Evolutionary conservation across 2,797 vertebrate species (phyloP).

Genomic region (Sebastes elongatus): DNA sequence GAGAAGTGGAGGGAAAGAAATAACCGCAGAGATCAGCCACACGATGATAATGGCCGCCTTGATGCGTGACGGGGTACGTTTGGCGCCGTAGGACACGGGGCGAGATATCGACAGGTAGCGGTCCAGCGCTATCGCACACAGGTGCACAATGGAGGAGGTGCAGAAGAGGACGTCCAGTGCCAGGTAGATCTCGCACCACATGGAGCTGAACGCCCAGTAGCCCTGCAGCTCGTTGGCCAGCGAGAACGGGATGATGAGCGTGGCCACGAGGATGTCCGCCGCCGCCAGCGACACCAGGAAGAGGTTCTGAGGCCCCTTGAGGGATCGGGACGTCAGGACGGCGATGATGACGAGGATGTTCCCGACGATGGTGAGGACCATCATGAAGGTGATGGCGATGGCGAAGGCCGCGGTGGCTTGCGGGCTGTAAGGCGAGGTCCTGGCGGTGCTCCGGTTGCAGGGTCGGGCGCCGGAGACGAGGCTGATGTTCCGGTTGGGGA

Average conservation of each 20-base stretch:
- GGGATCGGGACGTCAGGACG: constrained; percentile 87
- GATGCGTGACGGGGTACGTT: constrained; percentile 85
- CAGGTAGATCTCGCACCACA: constrained; percentile 91
- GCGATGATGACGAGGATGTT: constrained; percentile 91
- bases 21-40: constrained; percentile 89
- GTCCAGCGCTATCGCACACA: constrained; percentile 93
- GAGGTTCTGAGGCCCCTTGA: constrained; percentile 90
- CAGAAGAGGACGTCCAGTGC: constrained; percentile 93
- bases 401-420: constrained; percentile 86
- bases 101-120: constrained; percentile 90
- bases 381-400: constrained; percentile 85
- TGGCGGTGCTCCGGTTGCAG: constrained; percentile 61
- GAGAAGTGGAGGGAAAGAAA: constrained; percentile 90
- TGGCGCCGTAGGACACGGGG: constrained; percentile 86
- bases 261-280: constrained; percentile 91
- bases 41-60: constrained; percentile 87
- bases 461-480: constrained; percentile 23
- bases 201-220: constrained; percentile 89
- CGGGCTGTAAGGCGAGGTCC: constrained; percentile 75
- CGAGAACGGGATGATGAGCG: constrained; percentile 92
- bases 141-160: constrained; percentile 92
- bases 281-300: constrained; percentile 92
- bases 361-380: constrained; percentile 89
- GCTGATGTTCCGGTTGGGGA: constrained; percentile 45
- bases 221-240: constrained; percentile 92